Evolutionary conservation across 1,140 invertebrate species (phyloP).

Genomic region (Leptinotarsa lineolata): DNA sequence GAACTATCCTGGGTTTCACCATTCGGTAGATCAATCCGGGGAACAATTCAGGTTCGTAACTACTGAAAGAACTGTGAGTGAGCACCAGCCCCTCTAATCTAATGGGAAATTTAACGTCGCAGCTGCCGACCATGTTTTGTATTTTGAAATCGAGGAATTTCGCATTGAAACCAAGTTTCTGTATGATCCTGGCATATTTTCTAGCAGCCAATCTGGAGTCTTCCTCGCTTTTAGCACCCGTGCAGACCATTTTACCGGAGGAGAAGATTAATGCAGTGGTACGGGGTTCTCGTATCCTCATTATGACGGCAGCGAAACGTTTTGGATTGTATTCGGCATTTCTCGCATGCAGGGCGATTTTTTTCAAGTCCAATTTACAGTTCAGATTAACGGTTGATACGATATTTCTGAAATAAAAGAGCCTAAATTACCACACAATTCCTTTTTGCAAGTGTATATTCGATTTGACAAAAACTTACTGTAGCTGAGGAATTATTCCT

Average conservation of each 20-base stretch:
- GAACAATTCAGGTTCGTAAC: constrained; percentile 93
- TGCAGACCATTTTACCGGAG: constrained; percentile 99
- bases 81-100: constrained; percentile 95
- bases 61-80: constrained; percentile 97
- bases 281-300: constrained; percentile 97
- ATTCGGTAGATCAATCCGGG: constrained; percentile 99
- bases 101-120: constrained; percentile 99
- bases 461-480: constrained; percentile 68
- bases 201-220: constrained; percentile 94
- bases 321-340: constrained; percentile 99
- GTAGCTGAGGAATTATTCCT: constrained; percentile 90
- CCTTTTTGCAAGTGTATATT: not conserved
- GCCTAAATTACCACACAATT: not conserved
- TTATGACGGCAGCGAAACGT: constrained; percentile 99
- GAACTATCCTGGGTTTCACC: constrained; percentile 98
- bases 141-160: constrained; percentile 99
- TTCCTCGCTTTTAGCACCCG: constrained; percentile 99
- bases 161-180: constrained; percentile 94
- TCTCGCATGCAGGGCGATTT: constrained; percentile 97
- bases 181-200: constrained; percentile 99
- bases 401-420: constrained; percentile 77
- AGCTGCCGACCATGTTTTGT: constrained; percentile 99
- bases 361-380: constrained; percentile 94
- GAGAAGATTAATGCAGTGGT: constrained; percentile 99
- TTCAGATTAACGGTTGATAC: constrained; percentile 97